Evolutionary conservation across 2,797 vertebrate genomes (phyloP).

Genomic region (Eleutherodactylus coqui): DNA sequence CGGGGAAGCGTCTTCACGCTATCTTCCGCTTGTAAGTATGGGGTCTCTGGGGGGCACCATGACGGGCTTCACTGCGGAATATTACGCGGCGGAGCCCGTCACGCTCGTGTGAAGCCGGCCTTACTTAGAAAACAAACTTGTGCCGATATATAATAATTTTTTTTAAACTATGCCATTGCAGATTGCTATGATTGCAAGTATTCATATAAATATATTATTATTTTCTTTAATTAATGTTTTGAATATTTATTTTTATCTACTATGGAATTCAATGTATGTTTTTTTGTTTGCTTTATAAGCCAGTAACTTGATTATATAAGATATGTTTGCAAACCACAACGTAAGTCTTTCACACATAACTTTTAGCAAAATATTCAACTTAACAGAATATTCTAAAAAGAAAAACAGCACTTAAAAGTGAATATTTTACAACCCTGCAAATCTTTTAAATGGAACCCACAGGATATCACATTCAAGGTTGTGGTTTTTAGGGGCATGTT

Average conservation of each 20-base stretch:
- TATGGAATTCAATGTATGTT: not conserved
- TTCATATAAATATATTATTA: too few species aligned
- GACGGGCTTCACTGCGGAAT: too few species aligned
- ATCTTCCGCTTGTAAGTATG: too few species aligned
- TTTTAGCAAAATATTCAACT: constrained; percentile 21
- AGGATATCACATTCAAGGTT: constrained; percentile 44
- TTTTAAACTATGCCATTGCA: too few species aligned
- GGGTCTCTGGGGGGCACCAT: too few species aligned
- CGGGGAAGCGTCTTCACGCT: too few species aligned
- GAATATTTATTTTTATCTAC: not conserved
- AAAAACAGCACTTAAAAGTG: constrained; percentile 19
- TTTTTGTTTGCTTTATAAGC: not conserved
- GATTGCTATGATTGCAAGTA: too few species aligned
- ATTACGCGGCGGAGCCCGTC: too few species aligned
- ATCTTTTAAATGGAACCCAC: constrained; percentile 51
- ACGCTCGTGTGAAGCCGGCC: too few species aligned
- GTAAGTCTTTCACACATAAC: constrained; percentile 23
- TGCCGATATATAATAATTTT: too few species aligned
- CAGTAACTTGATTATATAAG: not conserved
- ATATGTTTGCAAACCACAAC: constrained; percentile 15
- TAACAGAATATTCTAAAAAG: not conserved
- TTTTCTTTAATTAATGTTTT: not conserved
- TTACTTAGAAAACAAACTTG: too few species aligned
- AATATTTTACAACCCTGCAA: constrained; percentile 46
- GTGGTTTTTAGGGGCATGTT: constrained; percentile 51